Percentiles rank a stretch among this genome's conserved stretches.
Conservation (phyloP, 92 coral and sea anemone species). For the Metridium senile region DNA sequence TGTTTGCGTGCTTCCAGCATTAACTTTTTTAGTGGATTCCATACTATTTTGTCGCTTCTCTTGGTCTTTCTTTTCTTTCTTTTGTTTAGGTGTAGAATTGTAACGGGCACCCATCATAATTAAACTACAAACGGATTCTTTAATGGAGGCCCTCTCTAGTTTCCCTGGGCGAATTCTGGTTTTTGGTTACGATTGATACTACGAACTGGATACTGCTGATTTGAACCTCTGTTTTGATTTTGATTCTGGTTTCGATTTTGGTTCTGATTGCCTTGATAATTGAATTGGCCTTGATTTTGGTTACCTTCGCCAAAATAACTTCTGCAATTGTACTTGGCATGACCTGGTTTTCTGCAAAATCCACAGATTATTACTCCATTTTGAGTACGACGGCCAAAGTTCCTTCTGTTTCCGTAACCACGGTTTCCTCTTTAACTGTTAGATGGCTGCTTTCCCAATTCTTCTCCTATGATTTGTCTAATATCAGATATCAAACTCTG, state of each 20-base stretch:
- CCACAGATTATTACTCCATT: slow-evolving; percentile 30
- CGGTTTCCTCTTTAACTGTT: not conserved
- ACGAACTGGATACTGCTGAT: slow-evolving; percentile 3
- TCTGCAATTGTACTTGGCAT: slow-evolving; percentile 24
- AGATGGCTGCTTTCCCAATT: not conserved
- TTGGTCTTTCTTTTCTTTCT: not conserved
- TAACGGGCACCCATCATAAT: slow-evolving; percentile 20
- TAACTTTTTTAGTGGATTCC: not conserved
- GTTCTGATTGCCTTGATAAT: not conserved
- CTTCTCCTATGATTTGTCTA: not conserved
- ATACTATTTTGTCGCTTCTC: not conserved
- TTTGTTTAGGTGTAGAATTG: slow-evolving; percentile 16
- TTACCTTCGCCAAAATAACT: not conserved
- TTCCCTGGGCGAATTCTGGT: slow-evolving; percentile 16
- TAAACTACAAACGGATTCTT: not conserved
- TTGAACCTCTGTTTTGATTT: not conserved
- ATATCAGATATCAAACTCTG: not conserved
- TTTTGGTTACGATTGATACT: not conserved
- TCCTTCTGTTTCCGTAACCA: not conserved
- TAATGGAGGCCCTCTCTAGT: slow-evolving; percentile 27
- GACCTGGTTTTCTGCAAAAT: slow-evolving; percentile 33
- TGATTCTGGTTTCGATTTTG: not conserved
- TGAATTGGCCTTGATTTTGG: not conserved
- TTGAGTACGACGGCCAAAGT: slow-evolving; percentile 11
- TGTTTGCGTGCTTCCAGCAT: not conserved